A percentile compares a stretch with the other conserved stretches of the same genome.
Conservation (phyloP, 2,797 vertebrate genomes). For the Enteromius fasciolatus region DNA sequence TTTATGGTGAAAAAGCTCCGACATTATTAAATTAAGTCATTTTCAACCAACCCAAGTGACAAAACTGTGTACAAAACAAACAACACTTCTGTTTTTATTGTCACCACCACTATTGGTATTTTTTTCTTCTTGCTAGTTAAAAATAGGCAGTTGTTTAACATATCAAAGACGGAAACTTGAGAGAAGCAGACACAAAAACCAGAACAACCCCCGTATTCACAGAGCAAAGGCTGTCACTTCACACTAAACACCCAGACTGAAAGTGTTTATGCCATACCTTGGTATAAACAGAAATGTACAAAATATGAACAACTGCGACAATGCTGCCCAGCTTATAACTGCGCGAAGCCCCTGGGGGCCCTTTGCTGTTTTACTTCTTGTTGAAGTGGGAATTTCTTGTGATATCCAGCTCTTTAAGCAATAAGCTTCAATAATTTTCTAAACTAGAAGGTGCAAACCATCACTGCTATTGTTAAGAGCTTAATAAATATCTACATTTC, state of each 20-base stretch:
- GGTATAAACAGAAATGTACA: slow-evolving; percentile 18
- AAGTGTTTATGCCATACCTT: slow-evolving; percentile 1
- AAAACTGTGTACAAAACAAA: slow-evolving; percentile 37
- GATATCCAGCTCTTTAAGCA: slow-evolving; percentile 37
- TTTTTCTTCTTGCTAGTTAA: slow-evolving; percentile 48
- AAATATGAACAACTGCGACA: slow-evolving; percentile 29
- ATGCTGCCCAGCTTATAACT: slow-evolving; percentile 17
- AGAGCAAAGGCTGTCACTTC: slow-evolving; percentile 57
- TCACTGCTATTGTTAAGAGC: neutral
- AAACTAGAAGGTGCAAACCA: slow-evolving; percentile 32
- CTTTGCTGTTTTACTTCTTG: slow-evolving; percentile 40
- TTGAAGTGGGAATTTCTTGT: slow-evolving; percentile 32
- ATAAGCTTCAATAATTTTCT: slow-evolving; percentile 34
- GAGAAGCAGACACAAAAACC: slow-evolving; percentile 50
- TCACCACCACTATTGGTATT: slow-evolving; percentile 23
- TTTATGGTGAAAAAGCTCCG: neutral
- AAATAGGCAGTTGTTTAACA: slow-evolving; percentile 62
- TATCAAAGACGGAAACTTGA: slow-evolving; percentile 58
- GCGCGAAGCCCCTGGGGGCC: neutral
- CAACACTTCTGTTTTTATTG: slow-evolving; percentile 12
- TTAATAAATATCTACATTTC: slow-evolving; percentile 20
- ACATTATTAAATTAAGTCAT: neutral
- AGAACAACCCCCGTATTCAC: slow-evolving; percentile 48
- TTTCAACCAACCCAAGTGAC: neutral
- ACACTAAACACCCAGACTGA: slow-evolving; percentile 47